Conservation (phyloP, 2,797 vertebrate genomes). For the Silurus lanzhouensis region DNA sequence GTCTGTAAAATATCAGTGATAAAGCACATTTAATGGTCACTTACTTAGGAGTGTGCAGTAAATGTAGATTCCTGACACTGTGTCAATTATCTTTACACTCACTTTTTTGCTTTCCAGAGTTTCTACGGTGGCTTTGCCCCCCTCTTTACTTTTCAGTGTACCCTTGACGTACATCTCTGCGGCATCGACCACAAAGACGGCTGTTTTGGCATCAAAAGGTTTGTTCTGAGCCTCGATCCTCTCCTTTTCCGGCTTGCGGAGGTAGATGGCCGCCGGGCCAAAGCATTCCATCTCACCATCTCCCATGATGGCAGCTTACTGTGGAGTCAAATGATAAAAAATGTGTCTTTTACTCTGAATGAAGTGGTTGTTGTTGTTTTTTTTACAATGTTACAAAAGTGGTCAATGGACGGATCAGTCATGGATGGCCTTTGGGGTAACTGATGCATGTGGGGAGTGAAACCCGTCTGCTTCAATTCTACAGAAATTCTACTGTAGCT, state of each 20-base stretch:
- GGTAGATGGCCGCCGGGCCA: conserved; percentile 20
- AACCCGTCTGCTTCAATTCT: too few species aligned
- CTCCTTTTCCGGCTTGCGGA: conserved; percentile 66
- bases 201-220: conserved; percentile 69
- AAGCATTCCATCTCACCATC: conserved; percentile 35
- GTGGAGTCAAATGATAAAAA: not conserved
- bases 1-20: too few species aligned
- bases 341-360: not conserved
- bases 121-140: conserved; percentile 84
- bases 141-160: conserved; percentile 75
- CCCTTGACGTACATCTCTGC: conserved; percentile 74
- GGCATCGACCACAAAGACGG: conserved; percentile 32
- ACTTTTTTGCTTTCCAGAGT: conserved; percentile 74
- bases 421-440: too few species aligned
- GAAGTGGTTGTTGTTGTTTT: too few species aligned
- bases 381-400: not conserved
- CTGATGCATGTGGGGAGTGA: too few species aligned
- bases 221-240: conserved; percentile 77
- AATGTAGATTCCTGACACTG: too few species aligned
- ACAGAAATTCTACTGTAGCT: too few species aligned
- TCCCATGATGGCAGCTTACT: conserved; percentile 29
- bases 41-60: not conserved
- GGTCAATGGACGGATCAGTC: too few species aligned
- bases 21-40: too few species aligned
- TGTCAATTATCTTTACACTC: conserved; percentile 47